A percentile compares a stretch with the other conserved stretches of the same genome.
Conservation (phyloP, 2,113 vertebrate genomes). For the Synchiropus splendidus region DNA sequence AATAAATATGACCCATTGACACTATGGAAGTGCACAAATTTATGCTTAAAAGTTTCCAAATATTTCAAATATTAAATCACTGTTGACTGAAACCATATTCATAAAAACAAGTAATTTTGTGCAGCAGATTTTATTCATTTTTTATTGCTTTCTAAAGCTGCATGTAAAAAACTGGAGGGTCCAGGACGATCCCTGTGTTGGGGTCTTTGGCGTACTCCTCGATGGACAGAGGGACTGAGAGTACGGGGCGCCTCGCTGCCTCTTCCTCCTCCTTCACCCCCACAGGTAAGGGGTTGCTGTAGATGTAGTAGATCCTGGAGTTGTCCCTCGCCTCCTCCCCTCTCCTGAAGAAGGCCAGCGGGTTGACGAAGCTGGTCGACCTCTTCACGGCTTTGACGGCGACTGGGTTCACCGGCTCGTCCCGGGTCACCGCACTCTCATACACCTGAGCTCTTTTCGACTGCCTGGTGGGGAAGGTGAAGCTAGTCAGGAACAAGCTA, state of each 20-base stretch:
- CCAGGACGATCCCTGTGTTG: slow-evolving; percentile 44
- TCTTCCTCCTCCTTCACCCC: slow-evolving; percentile 50
- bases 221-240: slow-evolving; percentile 9
- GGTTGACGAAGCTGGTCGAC: slow-evolving; percentile 53
- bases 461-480: slow-evolving; percentile 38
- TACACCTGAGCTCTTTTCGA: slow-evolving; percentile 46
- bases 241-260: not conserved
- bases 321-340: slow-evolving; percentile 38
- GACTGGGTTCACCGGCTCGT: slow-evolving; percentile 22
- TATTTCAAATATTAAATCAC: too few species aligned
- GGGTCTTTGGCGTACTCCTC: slow-evolving; percentile 39
- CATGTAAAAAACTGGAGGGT: slow-evolving; percentile 65
- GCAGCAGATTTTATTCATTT: too few species aligned
- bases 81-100: too few species aligned
- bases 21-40: too few species aligned
- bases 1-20: too few species aligned
- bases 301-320: slow-evolving; percentile 69
- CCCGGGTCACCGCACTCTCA: slow-evolving; percentile 45
- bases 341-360: slow-evolving; percentile 45
- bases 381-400: slow-evolving; percentile 43
- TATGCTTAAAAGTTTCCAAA: too few species aligned
- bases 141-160: slow-evolving; percentile 47
- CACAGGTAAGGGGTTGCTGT: slow-evolving; percentile 61
- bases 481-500: too few species aligned
- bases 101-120: too few species aligned